These are phyloP conservation scores for Acrocephalus arundinaceus DNA, from an alignment of 2,113 vertebrate genomes.

Conservation along the genomic window DNA sequence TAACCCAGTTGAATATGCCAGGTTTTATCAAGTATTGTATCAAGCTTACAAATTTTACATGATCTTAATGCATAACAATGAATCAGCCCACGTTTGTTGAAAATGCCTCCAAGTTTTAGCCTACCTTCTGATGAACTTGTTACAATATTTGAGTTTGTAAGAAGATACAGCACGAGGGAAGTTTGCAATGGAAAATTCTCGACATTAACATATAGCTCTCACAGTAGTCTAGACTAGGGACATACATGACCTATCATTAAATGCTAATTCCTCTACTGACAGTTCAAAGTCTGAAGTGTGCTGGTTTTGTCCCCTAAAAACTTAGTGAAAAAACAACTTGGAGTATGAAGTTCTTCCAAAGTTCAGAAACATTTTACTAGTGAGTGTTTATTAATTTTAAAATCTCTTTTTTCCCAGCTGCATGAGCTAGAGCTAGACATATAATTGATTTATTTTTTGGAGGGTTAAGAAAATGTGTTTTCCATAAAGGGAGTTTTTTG, in stretches of 20 bases:
- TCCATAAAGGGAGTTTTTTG: background rate
- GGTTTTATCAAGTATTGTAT: background rate
- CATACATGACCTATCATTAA: background rate
- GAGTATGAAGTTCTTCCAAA: background rate
- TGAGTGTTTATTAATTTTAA: background rate
- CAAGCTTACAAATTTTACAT: background rate
- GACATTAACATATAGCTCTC: background rate
- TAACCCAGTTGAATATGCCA: background rate
- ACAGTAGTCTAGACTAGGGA: background rate
- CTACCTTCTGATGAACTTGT: background rate
- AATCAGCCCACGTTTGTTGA: background rate
- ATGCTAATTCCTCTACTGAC: background rate
- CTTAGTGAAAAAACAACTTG: background rate
- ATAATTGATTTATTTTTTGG: background rate
- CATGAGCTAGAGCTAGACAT: background rate
- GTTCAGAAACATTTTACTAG: background rate
- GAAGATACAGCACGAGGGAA: background rate
- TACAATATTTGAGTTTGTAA: background rate
- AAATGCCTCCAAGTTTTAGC: background rate
- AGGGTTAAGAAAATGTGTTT: conserved; percentile 10
- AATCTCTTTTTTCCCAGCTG: background rate
- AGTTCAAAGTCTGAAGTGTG: background rate
- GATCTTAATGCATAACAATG: background rate
- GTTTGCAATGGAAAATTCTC: background rate
- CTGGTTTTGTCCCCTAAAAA: background rate